These are phyloP conservation scores for Buceros bicornis DNA, from an alignment of 2,797 vertebrate genomes.

Conservation along the genomic window DNA sequence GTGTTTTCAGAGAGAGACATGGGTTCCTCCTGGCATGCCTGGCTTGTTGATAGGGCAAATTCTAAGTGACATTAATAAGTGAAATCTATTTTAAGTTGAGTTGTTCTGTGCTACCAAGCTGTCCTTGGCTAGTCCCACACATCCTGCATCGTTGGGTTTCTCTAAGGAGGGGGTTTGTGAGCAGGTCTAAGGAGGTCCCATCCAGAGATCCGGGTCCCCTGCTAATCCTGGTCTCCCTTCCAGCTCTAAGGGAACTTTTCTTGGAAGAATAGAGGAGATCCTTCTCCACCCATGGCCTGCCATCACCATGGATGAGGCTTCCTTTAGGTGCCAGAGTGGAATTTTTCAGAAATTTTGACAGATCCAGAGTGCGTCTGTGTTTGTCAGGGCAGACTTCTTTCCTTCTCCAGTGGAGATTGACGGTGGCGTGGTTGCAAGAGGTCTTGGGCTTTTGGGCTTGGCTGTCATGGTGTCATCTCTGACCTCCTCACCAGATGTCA, in stretches of 20 bases:
- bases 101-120: not conserved
- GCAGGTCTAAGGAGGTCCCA: not conserved
- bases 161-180: not conserved
- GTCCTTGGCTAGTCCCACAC: not conserved
- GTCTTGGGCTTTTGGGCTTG: not conserved
- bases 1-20: not conserved
- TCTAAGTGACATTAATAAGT: not conserved
- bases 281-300: not conserved
- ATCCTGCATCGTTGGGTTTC: not conserved
- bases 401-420: not conserved
- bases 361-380: not conserved
- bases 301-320: not conserved
- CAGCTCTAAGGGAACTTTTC: not conserved
- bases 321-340: not conserved
- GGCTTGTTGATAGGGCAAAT: not conserved
- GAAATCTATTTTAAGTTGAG: not conserved
- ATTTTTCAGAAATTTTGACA: not conserved
- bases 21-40: not conserved
- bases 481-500: not conserved
- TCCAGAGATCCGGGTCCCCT: not conserved
- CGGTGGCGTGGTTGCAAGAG: rapidly evolving
- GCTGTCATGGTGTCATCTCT: not conserved
- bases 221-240: not conserved
- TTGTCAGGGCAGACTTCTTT: not conserved
- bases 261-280: not conserved